Conservation (phyloP, 2,113 vertebrate species). For the Ciconia maguari region DNA sequence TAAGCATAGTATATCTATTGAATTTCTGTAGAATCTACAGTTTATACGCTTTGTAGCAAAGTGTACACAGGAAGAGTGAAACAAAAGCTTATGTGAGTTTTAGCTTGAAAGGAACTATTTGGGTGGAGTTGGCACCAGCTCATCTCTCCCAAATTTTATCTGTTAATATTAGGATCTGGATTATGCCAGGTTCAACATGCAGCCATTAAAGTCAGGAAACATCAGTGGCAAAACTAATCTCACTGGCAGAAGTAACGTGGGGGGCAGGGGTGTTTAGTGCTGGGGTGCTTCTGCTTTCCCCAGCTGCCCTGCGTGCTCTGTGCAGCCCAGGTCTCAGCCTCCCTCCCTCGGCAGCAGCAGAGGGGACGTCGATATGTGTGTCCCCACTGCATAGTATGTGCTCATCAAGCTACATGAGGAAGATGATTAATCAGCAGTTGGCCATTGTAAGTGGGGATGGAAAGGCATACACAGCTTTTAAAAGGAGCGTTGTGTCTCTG, state of each 20-base stretch:
- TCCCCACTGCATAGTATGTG: neutral
- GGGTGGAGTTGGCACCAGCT: neutral
- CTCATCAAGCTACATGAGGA: neutral
- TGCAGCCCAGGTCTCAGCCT: neutral
- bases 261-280: neutral
- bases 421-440: neutral
- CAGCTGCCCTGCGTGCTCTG: fast-evolving
- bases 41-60: neutral
- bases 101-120: neutral
- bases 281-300: neutral
- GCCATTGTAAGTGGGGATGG: neutral
- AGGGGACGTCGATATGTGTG: fast-evolving
- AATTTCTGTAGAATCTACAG: neutral
- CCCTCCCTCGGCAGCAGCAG: neutral
- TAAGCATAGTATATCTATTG: neutral
- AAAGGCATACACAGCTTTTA: neutral
- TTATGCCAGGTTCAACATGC: neutral
- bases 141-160: neutral
- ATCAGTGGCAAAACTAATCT: neutral
- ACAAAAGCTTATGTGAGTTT: neutral
- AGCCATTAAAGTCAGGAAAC: neutral
- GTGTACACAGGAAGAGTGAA: neutral
- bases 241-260: fast-evolving
- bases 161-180: neutral
- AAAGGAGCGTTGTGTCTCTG: neutral